Evolutionary conservation across 1,140 invertebrate genomes (phyloP), one percentile per base, ranked within the genome.

Genomic region (Leptinotarsa lineolata): DNA sequence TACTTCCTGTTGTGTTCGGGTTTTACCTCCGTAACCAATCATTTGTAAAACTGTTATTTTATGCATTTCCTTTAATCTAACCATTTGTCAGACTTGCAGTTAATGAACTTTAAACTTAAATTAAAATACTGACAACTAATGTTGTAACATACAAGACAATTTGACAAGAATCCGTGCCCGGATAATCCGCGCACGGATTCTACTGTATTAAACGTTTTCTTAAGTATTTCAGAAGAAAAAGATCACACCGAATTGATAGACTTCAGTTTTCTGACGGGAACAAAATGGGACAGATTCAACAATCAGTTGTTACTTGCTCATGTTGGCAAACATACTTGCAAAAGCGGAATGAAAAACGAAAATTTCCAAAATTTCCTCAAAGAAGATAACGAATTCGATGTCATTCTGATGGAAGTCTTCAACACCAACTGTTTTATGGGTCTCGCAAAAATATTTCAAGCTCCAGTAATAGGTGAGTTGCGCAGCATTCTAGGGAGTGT

Each of bases 361-460:
- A 24, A 73, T 24, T 68, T 79, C 3, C 75, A 74, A 68, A 63
- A 74, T 16, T 80, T 82, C 59, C 46, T 81, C 1, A 72, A 74
- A 24, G 85, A 77, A 83, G 84, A 72, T 81, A 85, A 74, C 82
- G 87, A 6, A 71, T 88, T 2, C 76, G 92, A 94, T 81, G 76
- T 93, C 0, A 86, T 92, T 20, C 78, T 93, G 0, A 84, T 88
- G 2, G 91, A 93, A 83, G 86, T 87, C 63, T 93, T 93, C 79
- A 92, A 92, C 66, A 89, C 86, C 54, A 90, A 93, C 74, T 93
- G 92, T 80, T 89, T 89, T 76, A 81, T 91, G 65, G 88, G 87
- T 8, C 83, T 93, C 12, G 87, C 87, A 39, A 84, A 91, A 71
- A 87, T 89, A 76, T 86, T 91, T 22, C 83, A 89, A 70, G 88